Percentiles rank a stretch among this genome's conserved stretches.
Conservation (phyloP, 1,140 invertebrate genomes). For the Ceratina australensis region DNA sequence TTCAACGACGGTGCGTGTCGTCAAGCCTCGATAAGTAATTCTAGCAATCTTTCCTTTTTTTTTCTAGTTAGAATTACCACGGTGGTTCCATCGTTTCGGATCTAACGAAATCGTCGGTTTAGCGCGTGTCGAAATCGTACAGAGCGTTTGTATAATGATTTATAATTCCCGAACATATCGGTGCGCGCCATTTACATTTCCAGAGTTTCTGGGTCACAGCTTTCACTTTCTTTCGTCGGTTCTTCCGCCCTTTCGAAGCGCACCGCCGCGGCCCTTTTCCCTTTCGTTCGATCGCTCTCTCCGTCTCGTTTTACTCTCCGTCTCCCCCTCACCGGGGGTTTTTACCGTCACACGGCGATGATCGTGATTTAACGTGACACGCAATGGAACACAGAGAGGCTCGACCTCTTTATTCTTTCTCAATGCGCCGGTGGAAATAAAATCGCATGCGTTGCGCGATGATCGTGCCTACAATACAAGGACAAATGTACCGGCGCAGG, state of each 20-base stretch:
- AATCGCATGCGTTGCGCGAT: constrained; percentile 29
- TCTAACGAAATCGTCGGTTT: constrained; percentile 39
- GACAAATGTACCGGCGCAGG: neutral
- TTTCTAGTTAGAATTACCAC: neutral
- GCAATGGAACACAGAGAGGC: constrained; percentile 18
- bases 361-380: constrained; percentile 56
- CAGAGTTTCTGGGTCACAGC: constrained; percentile 69
- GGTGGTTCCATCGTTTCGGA: neutral
- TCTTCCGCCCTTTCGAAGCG: constrained; percentile 57
- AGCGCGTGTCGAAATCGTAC: constrained; percentile 30
- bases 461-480: neutral
- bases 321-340: neutral
- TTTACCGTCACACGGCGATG: constrained; percentile 44
- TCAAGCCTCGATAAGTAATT: neutral
- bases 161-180: constrained; percentile 48
- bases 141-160: constrained; percentile 41
- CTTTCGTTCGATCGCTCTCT: constrained; percentile 51
- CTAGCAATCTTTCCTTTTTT: too few relatives aligned
- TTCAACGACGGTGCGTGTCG: constrained; percentile 25
- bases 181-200: constrained; percentile 60
- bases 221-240: constrained; percentile 69
- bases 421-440: constrained; percentile 50
- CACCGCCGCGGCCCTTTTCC: constrained; percentile 53
- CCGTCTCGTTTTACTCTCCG: neutral
- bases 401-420: constrained; percentile 28